Base-by-base conservation (phyloP, 2,888 invertebrate genomes). In the Pogonocherus hispidulus region DNA sequence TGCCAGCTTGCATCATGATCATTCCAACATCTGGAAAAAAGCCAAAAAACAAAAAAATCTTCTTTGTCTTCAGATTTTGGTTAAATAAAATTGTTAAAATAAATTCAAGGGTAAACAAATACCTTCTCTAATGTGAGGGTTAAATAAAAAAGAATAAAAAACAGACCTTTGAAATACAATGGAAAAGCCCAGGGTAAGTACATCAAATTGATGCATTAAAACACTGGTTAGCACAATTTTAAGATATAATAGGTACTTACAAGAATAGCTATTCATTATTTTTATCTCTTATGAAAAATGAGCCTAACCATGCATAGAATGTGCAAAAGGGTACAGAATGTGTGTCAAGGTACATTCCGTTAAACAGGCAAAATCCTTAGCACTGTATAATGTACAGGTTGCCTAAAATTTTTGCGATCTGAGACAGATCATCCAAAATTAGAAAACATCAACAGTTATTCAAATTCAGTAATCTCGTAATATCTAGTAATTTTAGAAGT, bases 1-100 rank as follows among this genome's bases (percentile, higher is more conserved):
- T 95, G 90, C 95, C 95, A 87, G 94, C 91, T 93, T 95, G 94
- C 94, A 95, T 94, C 95, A 95, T 94, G 91, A 95, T 94, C 95
- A 95, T 95, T 90, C 95, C 95, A 89, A 95, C 95, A 95, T 95
- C 95, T 95, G 95, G 85, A 93, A 93, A 93, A 92, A 92, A 91
- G 91, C 88, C 88, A 87, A 89, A 86, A 80, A 75, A 72, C 73
- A 78, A 79, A 80, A 67, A 67, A 73, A 62, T 51, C 51, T 41
- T 41, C 41, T 41, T 41, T n/a, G 60, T 51, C 32, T 62, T 51
- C 32, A 59, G 47, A 23, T 47, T 16, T 20, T 19, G 37, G 2
- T 11, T 11, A 32, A 59, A 59, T 44, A 62, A 51, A 19, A 62
- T 32, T 11, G 1, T 52, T 47, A 55, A 67, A 71, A 41, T 69